phyloP scores from a whole-genome alignment of 2,797 vertebrate genomes.

The Anableps anableps region DNA sequence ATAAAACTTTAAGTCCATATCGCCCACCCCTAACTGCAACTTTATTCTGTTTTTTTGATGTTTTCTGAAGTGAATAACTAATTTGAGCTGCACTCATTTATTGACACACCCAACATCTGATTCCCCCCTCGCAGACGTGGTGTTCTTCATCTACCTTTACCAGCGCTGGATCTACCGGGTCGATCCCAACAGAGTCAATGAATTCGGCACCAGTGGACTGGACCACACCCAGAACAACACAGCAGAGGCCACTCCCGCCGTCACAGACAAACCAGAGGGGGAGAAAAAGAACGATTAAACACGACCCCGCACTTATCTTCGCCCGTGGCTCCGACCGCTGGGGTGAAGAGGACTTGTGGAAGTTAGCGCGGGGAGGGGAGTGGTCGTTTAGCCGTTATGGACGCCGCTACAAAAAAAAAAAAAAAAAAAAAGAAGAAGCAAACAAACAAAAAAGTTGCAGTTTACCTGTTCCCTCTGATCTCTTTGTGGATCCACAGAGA shows the following conservation, averaged over 20 bases:
- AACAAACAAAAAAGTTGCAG: constrained; percentile 60
- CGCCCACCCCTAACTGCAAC: too few relatives aligned
- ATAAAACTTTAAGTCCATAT: too few relatives aligned
- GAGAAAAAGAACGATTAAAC: constrained; percentile 93
- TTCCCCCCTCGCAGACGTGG: constrained; percentile 82
- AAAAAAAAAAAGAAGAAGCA: constrained; percentile 19
- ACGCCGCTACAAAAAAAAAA: constrained; percentile 49
- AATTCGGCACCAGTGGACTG: constrained; percentile 91
- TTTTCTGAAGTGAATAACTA: too few relatives aligned
- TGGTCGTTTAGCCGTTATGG: constrained; percentile 75
- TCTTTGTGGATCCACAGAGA: constrained; percentile 78
- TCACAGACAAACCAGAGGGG: constrained; percentile 87
- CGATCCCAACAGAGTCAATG: constrained; percentile 91
- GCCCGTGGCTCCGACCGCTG: constrained; percentile 51
- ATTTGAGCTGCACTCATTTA: background rate
- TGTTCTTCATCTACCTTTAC: constrained; percentile 97
- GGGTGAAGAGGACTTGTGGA: constrained; percentile 71
- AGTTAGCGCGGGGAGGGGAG: constrained; percentile 66
- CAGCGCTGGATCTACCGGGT: constrained; percentile 97
- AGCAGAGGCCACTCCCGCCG: constrained; percentile 60
- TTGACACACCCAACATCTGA: background rate
- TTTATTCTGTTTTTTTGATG: too few relatives aligned
- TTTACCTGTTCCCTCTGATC: constrained; percentile 76
- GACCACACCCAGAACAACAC: constrained; percentile 63
- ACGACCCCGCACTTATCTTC: constrained; percentile 38